phyloP scores from a whole-genome alignment of 2,888 invertebrate species.

The Trichogramma evanescens region DNA sequence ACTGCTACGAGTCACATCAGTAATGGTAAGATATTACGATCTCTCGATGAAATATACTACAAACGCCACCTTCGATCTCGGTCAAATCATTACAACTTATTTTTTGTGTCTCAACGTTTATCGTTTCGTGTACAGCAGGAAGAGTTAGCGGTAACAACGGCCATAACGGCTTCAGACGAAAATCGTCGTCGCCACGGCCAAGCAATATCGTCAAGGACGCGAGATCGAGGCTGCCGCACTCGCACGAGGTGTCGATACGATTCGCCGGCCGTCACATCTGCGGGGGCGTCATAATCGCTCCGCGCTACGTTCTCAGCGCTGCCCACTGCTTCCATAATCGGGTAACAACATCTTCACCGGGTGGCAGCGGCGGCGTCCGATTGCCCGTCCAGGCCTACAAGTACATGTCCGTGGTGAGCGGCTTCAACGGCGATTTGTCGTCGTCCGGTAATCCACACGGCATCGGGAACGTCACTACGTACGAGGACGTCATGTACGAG shows the following conservation, averaged over 20 bases:
- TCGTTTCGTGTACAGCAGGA: too few species aligned
- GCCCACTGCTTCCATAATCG: slow-evolving; percentile 15
- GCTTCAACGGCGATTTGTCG: slow-evolving; percentile 6
- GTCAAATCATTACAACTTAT: too few species aligned
- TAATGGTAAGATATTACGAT: too few species aligned
- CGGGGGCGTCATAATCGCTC: slow-evolving; percentile 10
- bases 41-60: too few species aligned
- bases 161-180: too few species aligned
- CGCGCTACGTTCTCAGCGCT: slow-evolving; percentile 6
- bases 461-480: slow-evolving; percentile 14
- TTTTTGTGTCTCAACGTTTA: too few species aligned
- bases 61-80: too few species aligned
- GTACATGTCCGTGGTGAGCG: slow-evolving; percentile 18
- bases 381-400: slow-evolving; percentile 4
- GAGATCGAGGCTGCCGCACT: slow-evolving; percentile 5
- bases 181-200: too few species aligned
- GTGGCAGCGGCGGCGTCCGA: neutral
- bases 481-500: slow-evolving; percentile 10
- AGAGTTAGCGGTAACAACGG: too few species aligned
- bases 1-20: too few species aligned
- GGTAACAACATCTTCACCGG: too few species aligned
- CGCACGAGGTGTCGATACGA: slow-evolving; percentile 13
- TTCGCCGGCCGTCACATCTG: slow-evolving; percentile 12
- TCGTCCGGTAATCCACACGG: slow-evolving; percentile 11
- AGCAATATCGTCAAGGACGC: too few species aligned